Conservation (phyloP, 1,140 invertebrate species). For the Galleria mellonella region DNA sequence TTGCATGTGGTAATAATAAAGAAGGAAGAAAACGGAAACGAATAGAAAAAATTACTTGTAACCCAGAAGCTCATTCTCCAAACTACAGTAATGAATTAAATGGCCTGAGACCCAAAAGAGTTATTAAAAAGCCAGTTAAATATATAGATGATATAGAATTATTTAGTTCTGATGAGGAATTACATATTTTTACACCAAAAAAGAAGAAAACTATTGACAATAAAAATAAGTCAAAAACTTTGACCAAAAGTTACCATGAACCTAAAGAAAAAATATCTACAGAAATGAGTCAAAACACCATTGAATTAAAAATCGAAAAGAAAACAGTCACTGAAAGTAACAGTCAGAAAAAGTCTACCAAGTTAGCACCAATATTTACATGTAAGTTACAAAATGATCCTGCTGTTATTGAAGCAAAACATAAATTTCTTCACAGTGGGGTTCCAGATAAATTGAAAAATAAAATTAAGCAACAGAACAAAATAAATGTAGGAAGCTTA, state of each 20-base stretch:
- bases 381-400: slow-evolving; percentile 73
- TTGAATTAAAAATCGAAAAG: slow-evolving; percentile 9
- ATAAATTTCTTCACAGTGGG: slow-evolving; percentile 77
- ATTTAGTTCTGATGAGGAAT: slow-evolving; percentile 57
- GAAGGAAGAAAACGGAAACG: slow-evolving; percentile 20
- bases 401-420: slow-evolving; percentile 71
- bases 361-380: slow-evolving; percentile 78
- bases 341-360: slow-evolving; percentile 19
- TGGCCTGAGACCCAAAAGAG: slow-evolving; percentile 38
- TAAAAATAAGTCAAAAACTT: background rate
- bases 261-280: background rate
- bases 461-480: slow-evolving; percentile 37
- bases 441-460: slow-evolving; percentile 75
- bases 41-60: background rate
- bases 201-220: slow-evolving; percentile 45
- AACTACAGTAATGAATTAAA: background rate
- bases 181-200: slow-evolving; percentile 59
- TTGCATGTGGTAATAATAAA: background rate
- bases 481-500: slow-evolving; percentile 16
- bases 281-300: background rate
- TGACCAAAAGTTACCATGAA: slow-evolving; percentile 6
- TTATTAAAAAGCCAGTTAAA: slow-evolving; percentile 52
- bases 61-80: too few species aligned
- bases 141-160: slow-evolving; percentile 45
- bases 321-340: slow-evolving; percentile 3